A percentile compares a stretch with the other conserved stretches of the same genome.
phyloP scores from a whole-genome alignment of 2,888 invertebrate species.

The Anoplius nigerrimus region DNA sequence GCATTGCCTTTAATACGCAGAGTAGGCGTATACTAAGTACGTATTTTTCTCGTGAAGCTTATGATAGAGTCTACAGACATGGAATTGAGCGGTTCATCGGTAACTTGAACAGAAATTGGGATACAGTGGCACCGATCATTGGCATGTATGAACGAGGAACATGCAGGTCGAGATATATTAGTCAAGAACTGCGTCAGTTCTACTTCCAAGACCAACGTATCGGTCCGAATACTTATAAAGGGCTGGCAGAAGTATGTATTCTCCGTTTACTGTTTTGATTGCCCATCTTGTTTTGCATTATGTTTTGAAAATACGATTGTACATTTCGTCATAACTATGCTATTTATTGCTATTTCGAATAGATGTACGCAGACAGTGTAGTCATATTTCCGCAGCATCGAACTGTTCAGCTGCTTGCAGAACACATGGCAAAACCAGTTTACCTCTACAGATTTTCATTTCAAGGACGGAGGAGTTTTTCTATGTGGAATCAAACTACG shows the following conservation, averaged over 20 bases:
- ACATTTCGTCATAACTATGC: too few relatives aligned
- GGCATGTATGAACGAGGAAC: conserved; percentile 79
- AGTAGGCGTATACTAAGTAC: too few relatives aligned
- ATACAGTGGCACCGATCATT: conserved; percentile 80
- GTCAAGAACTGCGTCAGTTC: conserved; percentile 75
- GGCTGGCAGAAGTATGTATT: background rate
- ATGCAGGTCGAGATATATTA: conserved; percentile 76
- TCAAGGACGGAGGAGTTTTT: conserved; percentile 78
- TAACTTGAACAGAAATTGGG: conserved; percentile 79
- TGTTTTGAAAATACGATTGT: too few relatives aligned
- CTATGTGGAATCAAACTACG: conserved; percentile 76
- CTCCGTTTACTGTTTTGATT: too few relatives aligned
- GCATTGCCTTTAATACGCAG: too few relatives aligned
- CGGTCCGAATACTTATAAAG: conserved; percentile 16
- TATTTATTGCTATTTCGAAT: too few relatives aligned
- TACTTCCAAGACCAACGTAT: conserved; percentile 75
- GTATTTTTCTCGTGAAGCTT: too few relatives aligned
- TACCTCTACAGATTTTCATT: conserved; percentile 81
- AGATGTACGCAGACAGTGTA: conserved; percentile 78
- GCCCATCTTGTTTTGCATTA: too few relatives aligned
- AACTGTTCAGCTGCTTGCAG: conserved; percentile 79
- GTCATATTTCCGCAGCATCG: conserved; percentile 80
- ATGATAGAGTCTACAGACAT: background rate
- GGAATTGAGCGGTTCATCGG: conserved; percentile 77
- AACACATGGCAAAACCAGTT: conserved; percentile 77